A percentile compares a stretch with the other conserved stretches of the same genome.
phyloP scores from a whole-genome alignment of 1,140 invertebrate genomes.

The Rhyzopertha dominica region DNA sequence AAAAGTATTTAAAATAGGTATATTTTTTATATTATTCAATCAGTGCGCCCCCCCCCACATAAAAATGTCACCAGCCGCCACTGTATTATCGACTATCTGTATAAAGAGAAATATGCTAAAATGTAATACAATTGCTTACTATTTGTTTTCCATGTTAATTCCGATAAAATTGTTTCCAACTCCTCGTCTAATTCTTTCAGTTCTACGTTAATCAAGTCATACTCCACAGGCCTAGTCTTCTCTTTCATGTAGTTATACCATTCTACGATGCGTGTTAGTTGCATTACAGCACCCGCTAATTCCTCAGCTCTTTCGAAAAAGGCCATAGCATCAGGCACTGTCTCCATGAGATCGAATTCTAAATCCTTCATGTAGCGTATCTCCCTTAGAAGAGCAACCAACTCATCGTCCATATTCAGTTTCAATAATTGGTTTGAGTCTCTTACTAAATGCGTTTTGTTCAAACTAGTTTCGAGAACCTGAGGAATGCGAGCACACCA shows the following conservation, averaged over 20 bases:
- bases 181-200: conserved; percentile 58
- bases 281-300: conserved; percentile 45
- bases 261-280: conserved; percentile 50
- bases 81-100: too few relatives aligned
- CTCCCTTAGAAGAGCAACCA: conserved; percentile 55
- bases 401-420: conserved; percentile 49
- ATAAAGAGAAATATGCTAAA: too few relatives aligned
- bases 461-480: conserved; percentile 40
- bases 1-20: too few relatives aligned
- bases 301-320: conserved; percentile 53
- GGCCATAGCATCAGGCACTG: conserved; percentile 52
- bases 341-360: conserved; percentile 45
- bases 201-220: conserved; percentile 61
- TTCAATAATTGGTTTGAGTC: conserved; percentile 26
- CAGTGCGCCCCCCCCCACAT: too few relatives aligned
- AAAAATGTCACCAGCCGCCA: too few relatives aligned
- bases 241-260: conserved; percentile 66
- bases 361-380: conserved; percentile 59
- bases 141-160: conserved; percentile 64
- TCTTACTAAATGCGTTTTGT: conserved; percentile 41
- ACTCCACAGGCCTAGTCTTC: conserved; percentile 61
- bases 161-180: conserved; percentile 56
- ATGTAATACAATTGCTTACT: conserved; percentile 51
- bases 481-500: conserved; percentile 43
- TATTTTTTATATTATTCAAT: too few relatives aligned